phyloP scores from a whole-genome alignment of 2,113 vertebrate species.

The Mustela nigripes region DNA sequence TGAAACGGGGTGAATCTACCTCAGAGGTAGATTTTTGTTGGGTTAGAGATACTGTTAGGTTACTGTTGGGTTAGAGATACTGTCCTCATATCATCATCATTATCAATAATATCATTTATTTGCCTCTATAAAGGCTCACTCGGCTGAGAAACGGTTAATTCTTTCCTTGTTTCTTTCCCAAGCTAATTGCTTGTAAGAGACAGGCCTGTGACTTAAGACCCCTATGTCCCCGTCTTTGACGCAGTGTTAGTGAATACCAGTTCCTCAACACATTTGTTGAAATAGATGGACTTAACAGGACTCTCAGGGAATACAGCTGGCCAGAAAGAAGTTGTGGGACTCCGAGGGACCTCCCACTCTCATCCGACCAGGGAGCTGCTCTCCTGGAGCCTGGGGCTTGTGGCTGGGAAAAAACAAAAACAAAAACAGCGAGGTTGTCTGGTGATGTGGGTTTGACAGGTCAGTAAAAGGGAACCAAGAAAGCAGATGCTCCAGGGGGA shows the following conservation, averaged over 20 bases:
- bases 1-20: background rate
- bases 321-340: background rate
- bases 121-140: background rate
- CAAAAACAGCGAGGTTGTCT: background rate
- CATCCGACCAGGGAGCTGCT: background rate
- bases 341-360: background rate
- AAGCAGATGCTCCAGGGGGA: background rate
- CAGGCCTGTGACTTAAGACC: background rate
- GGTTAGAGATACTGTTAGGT: background rate
- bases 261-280: background rate
- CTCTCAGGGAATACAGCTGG: background rate
- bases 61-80: background rate
- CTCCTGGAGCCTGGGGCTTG: background rate
- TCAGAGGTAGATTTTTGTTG: background rate
- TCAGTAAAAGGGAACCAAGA: background rate
- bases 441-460: background rate
- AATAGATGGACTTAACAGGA: background rate
- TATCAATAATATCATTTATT: background rate
- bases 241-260: background rate
- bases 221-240: background rate
- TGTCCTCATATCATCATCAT: background rate
- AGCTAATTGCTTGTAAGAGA: background rate
- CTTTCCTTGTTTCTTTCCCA: background rate
- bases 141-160: background rate
- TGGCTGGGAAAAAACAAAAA: background rate